A percentile compares a stretch with the other conserved stretches of the same genome.
phyloP scores from a whole-genome alignment of 2,113 vertebrate genomes.

The Poicephalus meyeri region DNA sequence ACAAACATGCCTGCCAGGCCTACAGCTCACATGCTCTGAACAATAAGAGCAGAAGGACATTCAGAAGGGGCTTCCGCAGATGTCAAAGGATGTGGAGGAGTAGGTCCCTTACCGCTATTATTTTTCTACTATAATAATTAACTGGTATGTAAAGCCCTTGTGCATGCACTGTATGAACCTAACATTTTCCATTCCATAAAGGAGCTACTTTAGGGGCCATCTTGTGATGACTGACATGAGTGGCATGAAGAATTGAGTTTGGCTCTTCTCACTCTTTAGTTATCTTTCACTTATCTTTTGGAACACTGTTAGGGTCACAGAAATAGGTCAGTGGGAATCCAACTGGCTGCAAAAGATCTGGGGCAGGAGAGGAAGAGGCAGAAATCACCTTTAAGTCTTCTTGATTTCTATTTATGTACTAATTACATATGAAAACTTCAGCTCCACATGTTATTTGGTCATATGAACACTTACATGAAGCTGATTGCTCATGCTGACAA shows the following conservation, averaged over 20 bases:
- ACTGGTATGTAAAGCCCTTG: background rate
- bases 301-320: background rate
- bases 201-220: background rate
- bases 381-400: background rate
- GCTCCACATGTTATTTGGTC: background rate
- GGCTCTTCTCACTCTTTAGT: background rate
- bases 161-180: background rate
- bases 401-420: background rate
- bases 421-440: background rate
- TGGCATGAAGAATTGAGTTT: background rate
- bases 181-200: background rate
- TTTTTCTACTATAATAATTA: background rate
- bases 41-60: background rate
- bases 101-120: background rate
- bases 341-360: background rate
- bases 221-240: background rate
- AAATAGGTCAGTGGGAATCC: background rate
- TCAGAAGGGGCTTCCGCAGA: background rate
- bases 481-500: background rate
- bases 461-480: background rate
- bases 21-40: background rate
- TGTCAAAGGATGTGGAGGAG: background rate
- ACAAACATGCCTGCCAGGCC: conserved; percentile 9
- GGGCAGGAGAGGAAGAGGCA: rapidly evolving
- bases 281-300: background rate